Percentiles rank a stretch among this genome's conserved stretches.
Evolutionary conservation across 1,140 invertebrate genomes (phyloP).

Genomic region (Anagrus nilaparvatae): DNA sequence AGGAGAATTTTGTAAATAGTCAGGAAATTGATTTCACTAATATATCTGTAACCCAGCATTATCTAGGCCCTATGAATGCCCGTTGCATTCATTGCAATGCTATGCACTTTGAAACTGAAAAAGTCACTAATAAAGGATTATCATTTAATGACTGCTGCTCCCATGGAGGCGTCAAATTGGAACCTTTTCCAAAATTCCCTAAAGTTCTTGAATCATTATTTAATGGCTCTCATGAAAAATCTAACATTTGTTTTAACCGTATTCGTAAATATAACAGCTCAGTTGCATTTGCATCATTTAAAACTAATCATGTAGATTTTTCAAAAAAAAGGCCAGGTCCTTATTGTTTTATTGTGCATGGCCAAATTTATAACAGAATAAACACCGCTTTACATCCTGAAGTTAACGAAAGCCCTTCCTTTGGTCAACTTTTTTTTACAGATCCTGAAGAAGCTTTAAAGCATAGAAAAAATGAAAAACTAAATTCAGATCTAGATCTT

Average conservation of each 20-base stretch:
- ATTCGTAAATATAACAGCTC: constrained; percentile 12
- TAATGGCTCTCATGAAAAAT: constrained; percentile 4
- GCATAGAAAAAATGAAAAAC: constrained; percentile 2
- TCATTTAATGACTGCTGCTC: constrained; percentile 12
- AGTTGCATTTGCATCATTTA: constrained; percentile 12
- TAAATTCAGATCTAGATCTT: constrained; percentile 2
- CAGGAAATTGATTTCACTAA: too few species aligned
- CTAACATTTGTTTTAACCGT: constrained; percentile 7
- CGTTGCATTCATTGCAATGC: constrained; percentile 9
- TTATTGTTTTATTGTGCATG: constrained; percentile 1
- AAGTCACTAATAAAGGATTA: constrained; percentile 10
- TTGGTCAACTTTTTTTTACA: constrained; percentile 13
- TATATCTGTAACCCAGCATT: constrained; percentile 3
- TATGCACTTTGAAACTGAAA: constrained; percentile 12
- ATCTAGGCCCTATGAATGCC: constrained; percentile 9
- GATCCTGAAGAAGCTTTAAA: constrained; percentile 12
- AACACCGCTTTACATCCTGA: constrained; percentile 2
- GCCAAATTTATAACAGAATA: background rate
- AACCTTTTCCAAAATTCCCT: constrained; percentile 5
- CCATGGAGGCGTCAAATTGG: constrained; percentile 5
- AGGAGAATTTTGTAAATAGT: too few species aligned
- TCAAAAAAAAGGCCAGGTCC: background rate
- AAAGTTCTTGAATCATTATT: constrained; percentile 5
- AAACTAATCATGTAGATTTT: constrained; percentile 8
- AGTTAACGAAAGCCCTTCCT: background rate